Evolutionary conservation across 2,888 invertebrate genomes (phyloP).

Genomic region (Eupithecia dodoneata): DNA sequence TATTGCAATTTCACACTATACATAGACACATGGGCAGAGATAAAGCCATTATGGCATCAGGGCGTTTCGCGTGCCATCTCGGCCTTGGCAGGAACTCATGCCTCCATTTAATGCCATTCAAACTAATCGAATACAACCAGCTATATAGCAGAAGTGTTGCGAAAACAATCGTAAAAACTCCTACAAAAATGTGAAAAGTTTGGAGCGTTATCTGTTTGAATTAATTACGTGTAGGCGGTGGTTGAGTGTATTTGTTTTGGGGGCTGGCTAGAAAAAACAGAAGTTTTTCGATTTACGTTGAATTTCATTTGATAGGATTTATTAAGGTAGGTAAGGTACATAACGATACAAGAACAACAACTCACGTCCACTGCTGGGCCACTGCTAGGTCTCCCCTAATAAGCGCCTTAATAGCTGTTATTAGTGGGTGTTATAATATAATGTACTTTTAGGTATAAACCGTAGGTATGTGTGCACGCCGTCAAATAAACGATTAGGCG

Average conservation of each 20-base stretch:
- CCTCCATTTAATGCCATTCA: slow-evolving; percentile 69
- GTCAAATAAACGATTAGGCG: too few species aligned
- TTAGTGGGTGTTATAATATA: too few species aligned
- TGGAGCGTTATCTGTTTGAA: slow-evolving; percentile 33
- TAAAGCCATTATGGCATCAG: slow-evolving; percentile 57
- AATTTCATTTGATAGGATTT: background rate
- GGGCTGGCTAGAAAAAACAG: background rate
- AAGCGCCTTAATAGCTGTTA: background rate
- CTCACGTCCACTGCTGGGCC: background rate
- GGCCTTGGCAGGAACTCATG: slow-evolving; percentile 61
- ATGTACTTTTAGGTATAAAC: too few species aligned
- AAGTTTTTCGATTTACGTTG: slow-evolving; percentile 22
- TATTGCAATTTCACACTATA: slow-evolving; percentile 19
- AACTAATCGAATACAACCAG: slow-evolving; percentile 70
- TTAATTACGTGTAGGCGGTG: slow-evolving; percentile 17
- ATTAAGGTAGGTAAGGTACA: background rate
- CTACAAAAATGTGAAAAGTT: slow-evolving; percentile 46
- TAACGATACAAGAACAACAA: background rate
- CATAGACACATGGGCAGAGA: slow-evolving; percentile 51
- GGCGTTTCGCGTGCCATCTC: slow-evolving; percentile 68
- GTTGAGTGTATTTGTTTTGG: slow-evolving; percentile 13
- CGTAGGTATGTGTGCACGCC: too few species aligned
- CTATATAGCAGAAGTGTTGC: slow-evolving; percentile 56
- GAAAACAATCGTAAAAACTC: slow-evolving; percentile 52
- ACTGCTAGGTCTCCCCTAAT: background rate